These are phyloP conservation scores for Hololepta plana DNA, from an alignment of 2,888 invertebrate species.

Conservation along the genomic window DNA sequence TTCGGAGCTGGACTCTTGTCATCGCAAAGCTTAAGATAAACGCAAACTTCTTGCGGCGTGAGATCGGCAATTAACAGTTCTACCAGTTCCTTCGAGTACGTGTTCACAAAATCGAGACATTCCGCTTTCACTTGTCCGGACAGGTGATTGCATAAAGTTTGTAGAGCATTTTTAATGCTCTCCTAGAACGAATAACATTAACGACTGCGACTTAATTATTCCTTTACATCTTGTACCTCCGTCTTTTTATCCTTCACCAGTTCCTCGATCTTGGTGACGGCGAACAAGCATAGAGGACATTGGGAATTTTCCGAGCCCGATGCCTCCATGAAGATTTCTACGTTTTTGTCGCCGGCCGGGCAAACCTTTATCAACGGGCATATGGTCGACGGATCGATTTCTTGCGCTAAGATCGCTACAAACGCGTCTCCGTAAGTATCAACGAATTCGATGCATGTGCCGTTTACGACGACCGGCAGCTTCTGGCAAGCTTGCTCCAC, in stretches of 20 bases:
- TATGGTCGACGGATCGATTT: slow-evolving; percentile 56
- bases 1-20: slow-evolving; percentile 28
- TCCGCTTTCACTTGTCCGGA: slow-evolving; percentile 41
- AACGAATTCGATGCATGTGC: slow-evolving; percentile 57
- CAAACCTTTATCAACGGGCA: slow-evolving; percentile 59
- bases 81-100: slow-evolving; percentile 56
- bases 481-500: slow-evolving; percentile 52
- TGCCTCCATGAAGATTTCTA: slow-evolving; percentile 32
- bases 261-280: slow-evolving; percentile 56
- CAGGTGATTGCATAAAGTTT: slow-evolving; percentile 50
- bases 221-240: slow-evolving; percentile 44
- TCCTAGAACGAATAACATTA: slow-evolving; percentile 30
- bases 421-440: slow-evolving; percentile 63
- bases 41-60: slow-evolving; percentile 58
- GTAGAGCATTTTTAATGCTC: slow-evolving; percentile 47
- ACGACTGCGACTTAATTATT: background rate
- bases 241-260: slow-evolving; percentile 56
- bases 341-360: slow-evolving; percentile 35
- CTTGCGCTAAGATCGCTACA: slow-evolving; percentile 58
- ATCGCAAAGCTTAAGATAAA: slow-evolving; percentile 54
- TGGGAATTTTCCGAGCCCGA: slow-evolving; percentile 39
- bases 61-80: slow-evolving; percentile 65
- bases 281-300: slow-evolving; percentile 72
- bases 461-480: slow-evolving; percentile 41
- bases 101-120: slow-evolving; percentile 59